phyloP scores from a whole-genome alignment of 92 coral and sea anemone genomes.

The Phymanthus crucifer region DNA sequence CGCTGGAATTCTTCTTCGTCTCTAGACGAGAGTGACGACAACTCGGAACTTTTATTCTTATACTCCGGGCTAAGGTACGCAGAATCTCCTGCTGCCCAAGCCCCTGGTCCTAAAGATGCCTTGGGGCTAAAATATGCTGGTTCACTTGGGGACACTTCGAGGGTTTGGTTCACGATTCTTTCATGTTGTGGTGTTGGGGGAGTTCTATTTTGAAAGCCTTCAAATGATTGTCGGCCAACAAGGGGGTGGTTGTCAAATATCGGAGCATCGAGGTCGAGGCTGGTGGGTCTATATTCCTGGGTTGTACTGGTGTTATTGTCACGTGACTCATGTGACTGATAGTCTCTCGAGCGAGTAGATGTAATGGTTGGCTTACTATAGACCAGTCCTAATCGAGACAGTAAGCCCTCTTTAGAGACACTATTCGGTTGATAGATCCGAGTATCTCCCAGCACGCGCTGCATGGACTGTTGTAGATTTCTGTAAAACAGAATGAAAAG shows the following conservation, averaged over 20 bases:
- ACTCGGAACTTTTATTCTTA: constrained; percentile 37
- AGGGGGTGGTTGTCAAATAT: background rate
- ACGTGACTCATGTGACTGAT: background rate
- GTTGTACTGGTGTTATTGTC: background rate
- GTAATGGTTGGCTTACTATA: background rate
- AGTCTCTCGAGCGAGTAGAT: background rate
- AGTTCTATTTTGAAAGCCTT: background rate
- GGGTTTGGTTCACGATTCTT: constrained; percentile 1
- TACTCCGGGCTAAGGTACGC: constrained; percentile 5
- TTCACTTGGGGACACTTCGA: constrained; percentile 14
- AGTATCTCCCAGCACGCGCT: constrained; percentile 72
- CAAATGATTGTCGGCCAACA: background rate
- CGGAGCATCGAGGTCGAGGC: constrained; percentile 4
- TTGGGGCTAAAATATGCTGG: constrained; percentile 25
- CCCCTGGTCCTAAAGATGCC: constrained; percentile 29
- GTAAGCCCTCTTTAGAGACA: background rate
- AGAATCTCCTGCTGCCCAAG: constrained; percentile 8
- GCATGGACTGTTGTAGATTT: constrained; percentile 83
- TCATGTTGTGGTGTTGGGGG: background rate
- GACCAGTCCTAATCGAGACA: background rate
- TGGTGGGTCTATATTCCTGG: background rate
- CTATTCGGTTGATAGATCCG: constrained; percentile 76
- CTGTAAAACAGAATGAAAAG: constrained; percentile 34
- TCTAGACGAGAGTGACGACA: constrained; percentile 75
- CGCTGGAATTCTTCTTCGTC: constrained; percentile 88